A percentile compares a stretch with the other conserved stretches of the same genome.
Evolutionary conservation across 2,888 invertebrate genomes (phyloP).

Genomic region (Lapara coniferarum): DNA sequence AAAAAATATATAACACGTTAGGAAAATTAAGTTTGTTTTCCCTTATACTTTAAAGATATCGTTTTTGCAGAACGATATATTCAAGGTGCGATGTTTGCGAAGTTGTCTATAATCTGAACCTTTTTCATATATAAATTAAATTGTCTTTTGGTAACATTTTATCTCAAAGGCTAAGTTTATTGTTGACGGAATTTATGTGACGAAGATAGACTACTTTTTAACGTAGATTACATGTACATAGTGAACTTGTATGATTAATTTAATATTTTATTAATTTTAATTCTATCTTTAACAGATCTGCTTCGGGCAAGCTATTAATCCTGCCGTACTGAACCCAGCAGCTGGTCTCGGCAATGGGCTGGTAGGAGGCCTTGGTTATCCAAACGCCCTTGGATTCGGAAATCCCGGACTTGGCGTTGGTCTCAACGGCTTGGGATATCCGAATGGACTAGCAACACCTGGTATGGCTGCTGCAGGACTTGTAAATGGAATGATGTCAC

Average conservation of each 20-base stretch:
- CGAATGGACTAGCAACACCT: conserved; percentile 1
- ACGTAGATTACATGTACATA: too few relatives aligned
- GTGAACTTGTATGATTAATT: too few relatives aligned
- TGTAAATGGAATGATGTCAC: conserved; percentile 10
- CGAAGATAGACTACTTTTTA: too few relatives aligned
- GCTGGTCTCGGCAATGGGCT: conserved; percentile 14
- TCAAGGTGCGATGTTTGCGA: too few relatives aligned
- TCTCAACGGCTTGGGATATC: conserved; percentile 8
- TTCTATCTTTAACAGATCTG: conserved; percentile 9
- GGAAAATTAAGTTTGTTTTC: background rate
- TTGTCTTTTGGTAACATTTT: too few relatives aligned
- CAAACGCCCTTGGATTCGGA: conserved; percentile 18
- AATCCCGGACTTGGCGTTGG: conserved; percentile 4
- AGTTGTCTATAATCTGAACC: too few relatives aligned
- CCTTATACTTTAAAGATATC: background rate
- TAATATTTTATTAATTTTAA: too few relatives aligned
- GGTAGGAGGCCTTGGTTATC: conserved; percentile 11
- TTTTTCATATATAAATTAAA: too few relatives aligned
- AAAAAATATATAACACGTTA: background rate
- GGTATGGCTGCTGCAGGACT: background rate
- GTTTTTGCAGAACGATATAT: too few relatives aligned
- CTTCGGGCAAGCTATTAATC: conserved; percentile 14
- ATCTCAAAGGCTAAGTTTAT: too few relatives aligned
- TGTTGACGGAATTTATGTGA: too few relatives aligned
- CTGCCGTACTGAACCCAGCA: conserved; percentile 13